Base-by-base conservation (phyloP, 2,888 invertebrate species). In the Blastobasis adustella region DNA sequence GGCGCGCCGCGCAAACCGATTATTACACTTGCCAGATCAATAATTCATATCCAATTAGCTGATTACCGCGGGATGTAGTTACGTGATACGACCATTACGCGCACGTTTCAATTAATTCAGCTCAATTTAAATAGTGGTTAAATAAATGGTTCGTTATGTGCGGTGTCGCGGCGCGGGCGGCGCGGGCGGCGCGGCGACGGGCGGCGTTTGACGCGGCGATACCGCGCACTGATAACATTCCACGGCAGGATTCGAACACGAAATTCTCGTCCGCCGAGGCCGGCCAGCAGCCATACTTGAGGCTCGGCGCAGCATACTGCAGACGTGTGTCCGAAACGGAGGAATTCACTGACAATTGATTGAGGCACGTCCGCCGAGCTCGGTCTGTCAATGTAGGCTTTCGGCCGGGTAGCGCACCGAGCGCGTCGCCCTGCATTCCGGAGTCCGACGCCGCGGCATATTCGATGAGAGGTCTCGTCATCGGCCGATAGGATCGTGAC, bases 161-260 rank as follows among this genome's bases (percentile, higher is more conserved):
- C 9, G n/a, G 10, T 42, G 42, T 6, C 10, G 9, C 42, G 42
- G 23, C 23, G 23, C 23, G 23, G 23, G 23, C 23, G 23, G 23
- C 23, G 23, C 23, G 23, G 23, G 23, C 23, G 23, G 23, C 23
- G 23, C 23, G 23, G 23, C 23, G 69, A 61, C 76, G 65, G 78
- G 75, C 79, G 73, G 23, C 76, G 76, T 77, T 74, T 67, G 81
- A 78, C 73, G 64, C 65, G 73, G 74, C 70, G 86, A 87, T 86
- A 79, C 77, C 69, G 76, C 76, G 77, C 73, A 71, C 78, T 67
- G 87, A 86, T 86, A 84, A 83, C 84, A 87, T 87, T 83, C 87
- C 86, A 69, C 74, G 74, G 73, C 76, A 73, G 79, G 79, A 75
- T 78, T 77, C 76, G 79, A 79, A 79, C 81, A 79, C 75, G 77